Base-by-base conservation (phyloP, 37 sponge, comb jelly and placozoan genomes). In the Ephydatia muelleri region DNA sequence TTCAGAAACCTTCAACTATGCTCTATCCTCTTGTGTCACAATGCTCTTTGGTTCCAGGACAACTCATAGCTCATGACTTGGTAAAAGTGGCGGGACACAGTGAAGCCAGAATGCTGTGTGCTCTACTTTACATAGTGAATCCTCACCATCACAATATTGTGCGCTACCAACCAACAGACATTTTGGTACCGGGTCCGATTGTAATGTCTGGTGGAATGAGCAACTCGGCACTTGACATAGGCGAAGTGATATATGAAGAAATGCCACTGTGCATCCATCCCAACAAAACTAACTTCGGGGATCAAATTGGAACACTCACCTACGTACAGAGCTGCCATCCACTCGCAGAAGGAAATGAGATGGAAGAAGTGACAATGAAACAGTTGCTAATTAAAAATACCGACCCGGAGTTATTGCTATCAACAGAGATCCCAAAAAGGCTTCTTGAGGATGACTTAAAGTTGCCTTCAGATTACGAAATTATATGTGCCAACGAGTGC, bases 91-190 rank as follows among this genome's bases (percentile, higher is more conserved):
- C 38, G 32, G 76, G 75, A 26, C n/a, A 43, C 67, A 38, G 77
- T 35, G 82, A 87, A 31, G 72, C 36, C 22, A 49, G 76, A 39
- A 67, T 66, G 82, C 64, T 87, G 21, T 71, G 75, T 14, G 30
- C 68, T 70, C 75, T 87, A n/a, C 25, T 87, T 5, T 38, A 33
- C 27, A 73, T 87, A 21, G 47, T 48, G 5, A 87, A 87, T 49
- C 88, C 88, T 33, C 88, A 87, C 67, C 88, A 87, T 49, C 88
- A 87, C 67, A 82, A 82, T 37, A 66, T 11, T 26, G 82, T 72
- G 13, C 66, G 88, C 30, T 87, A 82, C 43, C 65, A 21, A 29
- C 49, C 25, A 37, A 82, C 82, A 0, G 88, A 87, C 65, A 71
- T 87, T 33, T 82, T 87, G 3, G 68, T 87, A 11, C 82, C 88